Base-by-base conservation (phyloP, 2,888 invertebrate species). In the Drosophila dives region DNA sequence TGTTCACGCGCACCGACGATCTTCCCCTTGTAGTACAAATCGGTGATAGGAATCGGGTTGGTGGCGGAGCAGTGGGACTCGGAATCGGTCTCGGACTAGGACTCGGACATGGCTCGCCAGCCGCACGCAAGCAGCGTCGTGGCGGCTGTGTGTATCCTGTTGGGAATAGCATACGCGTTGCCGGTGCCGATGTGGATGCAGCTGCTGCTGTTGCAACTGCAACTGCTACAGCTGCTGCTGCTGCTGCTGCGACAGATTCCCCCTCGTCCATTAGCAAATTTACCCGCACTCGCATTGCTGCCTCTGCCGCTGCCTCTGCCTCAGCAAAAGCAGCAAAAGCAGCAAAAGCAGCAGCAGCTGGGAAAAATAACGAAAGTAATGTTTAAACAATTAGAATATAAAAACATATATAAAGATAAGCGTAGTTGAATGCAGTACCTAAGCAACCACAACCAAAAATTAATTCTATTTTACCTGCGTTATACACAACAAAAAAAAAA, bases 111-210 rank as follows among this genome's bases (percentile, higher is more conserved):
- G 69, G 67, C 34, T 91, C 91, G n/a, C 94, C 95, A 51, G 94
- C 94, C 89, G 94, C 94, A 84, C 94, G 95, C 2, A 94, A 95
- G 74, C 93, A 80, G 79, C 93, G 95, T 74, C 95, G 95, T 88
- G 95, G 95, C 84, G 94, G 94, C 86, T 95, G 94, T 82, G 94
- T 95, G 53, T 95, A 95, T 92, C 95, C 95, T 62, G 83, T 73
- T 50, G 87, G 83, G 34, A 86, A 78, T 34, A 90, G 51, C 33
- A 76, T 89, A 32, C 82, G 80, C 7, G 29, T 85, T 51, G 80
- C 59, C 45, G 54, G 63, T 17, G 61, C 70, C 38, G 74, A 70
- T 55, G 59, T 80, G 7, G 80, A 66, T 26, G 74, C 72, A 23
- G 72, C 79, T 42, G 78, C 77, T 23, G 45, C 45, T 45, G 45